Conservation (phyloP, 1,140 invertebrate species). For the Ditylenchus dipsaci region DNA sequence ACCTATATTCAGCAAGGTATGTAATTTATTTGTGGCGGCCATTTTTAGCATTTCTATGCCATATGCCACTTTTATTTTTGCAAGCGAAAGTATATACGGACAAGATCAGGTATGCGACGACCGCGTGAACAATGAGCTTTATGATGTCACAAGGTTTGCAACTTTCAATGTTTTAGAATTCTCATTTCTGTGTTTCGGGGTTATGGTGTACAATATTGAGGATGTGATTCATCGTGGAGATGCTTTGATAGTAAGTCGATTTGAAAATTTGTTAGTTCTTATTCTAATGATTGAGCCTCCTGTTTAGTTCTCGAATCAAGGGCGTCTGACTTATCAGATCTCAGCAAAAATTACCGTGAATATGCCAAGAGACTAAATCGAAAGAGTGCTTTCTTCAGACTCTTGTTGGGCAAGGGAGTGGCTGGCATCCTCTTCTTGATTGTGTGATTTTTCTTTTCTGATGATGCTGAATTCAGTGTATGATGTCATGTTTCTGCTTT, state of each 20-base stretch:
- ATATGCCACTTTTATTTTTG: no score
- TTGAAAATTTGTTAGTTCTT: no score
- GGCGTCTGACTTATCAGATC: slow-evolving; percentile 87
- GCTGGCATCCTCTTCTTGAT: slow-evolving; percentile 39
- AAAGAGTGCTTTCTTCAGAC: slow-evolving; percentile 89
- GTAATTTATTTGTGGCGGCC: no score
- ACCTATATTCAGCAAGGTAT: slow-evolving; percentile 98
- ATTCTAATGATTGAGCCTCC: no score
- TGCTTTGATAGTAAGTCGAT: slow-evolving; percentile 76
- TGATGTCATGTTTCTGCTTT: no score
- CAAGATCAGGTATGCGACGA: slow-evolving; percentile 78
- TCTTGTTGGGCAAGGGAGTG: slow-evolving; percentile 60
- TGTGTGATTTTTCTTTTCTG: slow-evolving; percentile 39
- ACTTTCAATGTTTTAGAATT: no score
- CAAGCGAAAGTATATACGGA: slow-evolving; percentile 83
- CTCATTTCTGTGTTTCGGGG: no score
- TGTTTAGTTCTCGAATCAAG: slow-evolving; percentile 91
- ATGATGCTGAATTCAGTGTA: no score
- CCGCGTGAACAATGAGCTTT: slow-evolving; percentile 85
- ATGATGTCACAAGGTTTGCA: no score
- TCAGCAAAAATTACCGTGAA: slow-evolving; percentile 97
- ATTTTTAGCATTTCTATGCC: no score
- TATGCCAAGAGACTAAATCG: slow-evolving; percentile 92
- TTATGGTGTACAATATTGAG: slow-evolving; percentile 99
- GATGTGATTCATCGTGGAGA: slow-evolving; percentile 99